These are phyloP conservation scores for Malthinus seriepunctatus DNA, from an alignment of 2,888 invertebrate genomes.

Conservation along the genomic window DNA sequence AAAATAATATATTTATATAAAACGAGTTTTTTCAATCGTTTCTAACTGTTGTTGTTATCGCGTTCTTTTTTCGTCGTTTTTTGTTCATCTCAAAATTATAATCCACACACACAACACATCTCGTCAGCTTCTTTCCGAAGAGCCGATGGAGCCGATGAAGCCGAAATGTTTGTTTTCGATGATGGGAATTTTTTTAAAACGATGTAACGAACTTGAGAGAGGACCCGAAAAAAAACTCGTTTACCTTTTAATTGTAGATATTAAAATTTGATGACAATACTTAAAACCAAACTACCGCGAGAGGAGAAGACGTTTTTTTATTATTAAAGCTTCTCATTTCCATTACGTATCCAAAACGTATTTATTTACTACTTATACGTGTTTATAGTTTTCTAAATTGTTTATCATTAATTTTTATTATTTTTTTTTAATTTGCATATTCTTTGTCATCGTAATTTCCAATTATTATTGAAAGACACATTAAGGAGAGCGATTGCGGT, in stretches of 20 bases:
- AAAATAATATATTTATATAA: not conserved
- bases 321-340: conserved; percentile 4
- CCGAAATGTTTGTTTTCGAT: conserved; percentile 14
- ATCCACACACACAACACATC: not conserved
- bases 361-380: conserved; percentile 12
- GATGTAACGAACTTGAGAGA: conserved; percentile 19
- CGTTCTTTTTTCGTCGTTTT: too few species aligned
- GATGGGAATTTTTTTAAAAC: conserved; percentile 20
- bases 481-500: too few species aligned
- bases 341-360: not conserved
- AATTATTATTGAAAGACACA: not conserved
- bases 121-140: conserved; percentile 1
- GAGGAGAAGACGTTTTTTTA: not conserved
- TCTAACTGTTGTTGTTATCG: conserved; percentile 12
- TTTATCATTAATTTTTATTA: conserved; percentile 14
- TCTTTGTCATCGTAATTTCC: not conserved
- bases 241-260: conserved; percentile 16
- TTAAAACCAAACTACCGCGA: not conserved
- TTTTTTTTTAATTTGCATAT: conserved; percentile 2
- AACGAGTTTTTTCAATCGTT: conserved; percentile 20
- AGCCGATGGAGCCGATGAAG: too few species aligned
- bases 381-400: conserved; percentile 12
- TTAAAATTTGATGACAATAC: conserved; percentile 13
- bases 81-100: too few species aligned
- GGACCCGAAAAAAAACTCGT: conserved; percentile 16